These are phyloP conservation scores for Crypturellus undulatus DNA, from an alignment of 2,113 vertebrate species.

Conservation along the genomic window DNA sequence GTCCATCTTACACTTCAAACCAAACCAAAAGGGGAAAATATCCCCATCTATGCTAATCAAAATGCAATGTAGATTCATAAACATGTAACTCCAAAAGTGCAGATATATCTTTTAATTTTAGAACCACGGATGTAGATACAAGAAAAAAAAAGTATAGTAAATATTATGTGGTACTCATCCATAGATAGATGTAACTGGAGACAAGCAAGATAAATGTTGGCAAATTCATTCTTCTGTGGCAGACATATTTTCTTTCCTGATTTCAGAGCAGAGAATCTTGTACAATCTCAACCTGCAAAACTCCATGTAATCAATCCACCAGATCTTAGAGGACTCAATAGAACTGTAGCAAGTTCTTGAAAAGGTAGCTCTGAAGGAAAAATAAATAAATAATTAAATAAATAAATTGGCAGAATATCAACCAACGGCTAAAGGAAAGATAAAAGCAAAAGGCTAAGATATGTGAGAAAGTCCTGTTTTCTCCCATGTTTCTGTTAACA, in stretches of 20 bases:
- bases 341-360: neutral
- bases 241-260: neutral
- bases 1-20: neutral
- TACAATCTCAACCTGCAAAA: neutral
- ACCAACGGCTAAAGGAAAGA: neutral
- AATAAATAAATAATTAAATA: neutral
- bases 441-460: neutral
- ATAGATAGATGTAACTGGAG: neutral
- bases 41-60: neutral
- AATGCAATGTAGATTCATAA: neutral
- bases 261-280: neutral
- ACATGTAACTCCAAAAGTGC: neutral
- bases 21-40: neutral
- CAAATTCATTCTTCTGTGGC: neutral
- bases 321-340: neutral
- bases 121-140: neutral
- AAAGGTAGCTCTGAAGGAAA: neutral
- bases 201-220: neutral
- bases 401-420: neutral
- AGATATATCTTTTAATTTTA: neutral
- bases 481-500: neutral
- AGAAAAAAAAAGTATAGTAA: neutral
- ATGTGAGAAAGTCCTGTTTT: neutral
- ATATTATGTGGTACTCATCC: neutral
- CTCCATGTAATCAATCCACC: neutral